These are phyloP conservation scores for Metalampra italica DNA, from an alignment of 2,888 invertebrate species.

Conservation along the genomic window DNA sequence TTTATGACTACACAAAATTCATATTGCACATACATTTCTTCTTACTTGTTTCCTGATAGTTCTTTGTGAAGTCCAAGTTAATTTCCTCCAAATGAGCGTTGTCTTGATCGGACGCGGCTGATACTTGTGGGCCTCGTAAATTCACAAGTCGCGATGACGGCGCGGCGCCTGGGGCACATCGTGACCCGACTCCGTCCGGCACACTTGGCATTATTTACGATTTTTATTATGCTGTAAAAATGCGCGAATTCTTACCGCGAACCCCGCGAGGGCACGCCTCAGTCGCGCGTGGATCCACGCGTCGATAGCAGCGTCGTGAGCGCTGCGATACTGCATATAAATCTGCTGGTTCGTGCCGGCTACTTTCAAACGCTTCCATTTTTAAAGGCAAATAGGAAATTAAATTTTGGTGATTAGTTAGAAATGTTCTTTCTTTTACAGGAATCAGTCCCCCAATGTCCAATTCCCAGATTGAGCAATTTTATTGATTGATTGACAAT, in stretches of 20 bases:
- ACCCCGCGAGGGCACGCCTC: slow-evolving; percentile 53
- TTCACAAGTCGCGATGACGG: slow-evolving; percentile 67
- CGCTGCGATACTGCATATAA: slow-evolving; percentile 39
- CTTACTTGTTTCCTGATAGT: background rate
- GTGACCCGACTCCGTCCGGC: slow-evolving; percentile 65
- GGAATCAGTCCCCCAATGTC: too few relatives aligned
- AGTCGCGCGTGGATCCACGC: slow-evolving; percentile 69
- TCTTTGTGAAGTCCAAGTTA: slow-evolving; percentile 19
- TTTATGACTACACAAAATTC: too few relatives aligned
- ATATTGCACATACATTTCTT: background rate
- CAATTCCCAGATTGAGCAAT: too few relatives aligned
- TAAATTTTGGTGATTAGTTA: slow-evolving; percentile 8
- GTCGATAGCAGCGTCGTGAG: slow-evolving; percentile 65
- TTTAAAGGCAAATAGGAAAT: slow-evolving; percentile 28
- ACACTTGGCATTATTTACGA: slow-evolving; percentile 68
- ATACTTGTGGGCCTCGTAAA: slow-evolving; percentile 59
- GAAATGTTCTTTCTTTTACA: background rate
- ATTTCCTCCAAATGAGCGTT: slow-evolving; percentile 39
- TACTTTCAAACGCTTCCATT: slow-evolving; percentile 21
- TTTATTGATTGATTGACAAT: too few relatives aligned
- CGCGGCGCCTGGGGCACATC: slow-evolving; percentile 57
- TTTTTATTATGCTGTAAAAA: slow-evolving; percentile 73
- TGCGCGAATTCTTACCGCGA: slow-evolving; percentile 64
- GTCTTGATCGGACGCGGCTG: slow-evolving; percentile 41
- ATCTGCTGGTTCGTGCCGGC: slow-evolving; percentile 25